Conservation (phyloP, 2,888 invertebrate species). For the Chrysolina americana region DNA sequence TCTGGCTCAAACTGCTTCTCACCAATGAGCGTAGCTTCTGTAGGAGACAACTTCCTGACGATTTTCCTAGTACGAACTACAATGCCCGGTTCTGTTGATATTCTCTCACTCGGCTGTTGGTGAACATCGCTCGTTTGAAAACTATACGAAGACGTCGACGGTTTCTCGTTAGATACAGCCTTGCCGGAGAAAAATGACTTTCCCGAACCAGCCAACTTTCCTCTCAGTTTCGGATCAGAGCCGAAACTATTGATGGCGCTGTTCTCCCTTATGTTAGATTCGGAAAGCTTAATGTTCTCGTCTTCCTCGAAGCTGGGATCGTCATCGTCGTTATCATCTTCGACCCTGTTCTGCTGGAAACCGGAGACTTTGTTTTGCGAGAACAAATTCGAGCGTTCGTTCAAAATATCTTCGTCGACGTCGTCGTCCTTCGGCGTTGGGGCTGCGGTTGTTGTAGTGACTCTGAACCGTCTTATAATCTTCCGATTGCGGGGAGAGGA, state of each 20-base stretch:
- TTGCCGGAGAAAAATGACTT: constrained; percentile 31
- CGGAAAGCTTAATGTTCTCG: constrained; percentile 69
- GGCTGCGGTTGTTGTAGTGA: constrained; percentile 41
- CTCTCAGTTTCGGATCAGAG: constrained; percentile 47
- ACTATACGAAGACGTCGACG: background rate
- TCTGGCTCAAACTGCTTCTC: constrained; percentile 38
- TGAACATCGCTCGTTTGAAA: constrained; percentile 10
- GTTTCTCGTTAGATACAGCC: constrained; percentile 1
- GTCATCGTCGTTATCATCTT: constrained; percentile 48
- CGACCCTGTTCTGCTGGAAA: constrained; percentile 22
- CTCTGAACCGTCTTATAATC: constrained; percentile 57
- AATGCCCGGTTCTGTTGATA: constrained; percentile 56
- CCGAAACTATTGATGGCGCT: constrained; percentile 62
- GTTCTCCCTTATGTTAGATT: constrained; percentile 68
- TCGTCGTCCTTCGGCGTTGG: constrained; percentile 39
- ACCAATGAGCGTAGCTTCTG: constrained; percentile 26
- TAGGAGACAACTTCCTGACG: constrained; percentile 59
- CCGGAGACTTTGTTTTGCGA: background rate
- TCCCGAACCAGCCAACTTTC: constrained; percentile 40
- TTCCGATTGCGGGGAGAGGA: constrained; percentile 49
- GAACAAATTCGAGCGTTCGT: background rate
- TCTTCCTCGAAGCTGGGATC: constrained; percentile 61
- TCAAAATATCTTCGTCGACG: background rate
- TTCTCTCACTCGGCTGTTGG: background rate
- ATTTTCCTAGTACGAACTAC: constrained; percentile 62